Conservation (phyloP, 2,797 vertebrate species). For the Vespertilio murinus region DNA sequence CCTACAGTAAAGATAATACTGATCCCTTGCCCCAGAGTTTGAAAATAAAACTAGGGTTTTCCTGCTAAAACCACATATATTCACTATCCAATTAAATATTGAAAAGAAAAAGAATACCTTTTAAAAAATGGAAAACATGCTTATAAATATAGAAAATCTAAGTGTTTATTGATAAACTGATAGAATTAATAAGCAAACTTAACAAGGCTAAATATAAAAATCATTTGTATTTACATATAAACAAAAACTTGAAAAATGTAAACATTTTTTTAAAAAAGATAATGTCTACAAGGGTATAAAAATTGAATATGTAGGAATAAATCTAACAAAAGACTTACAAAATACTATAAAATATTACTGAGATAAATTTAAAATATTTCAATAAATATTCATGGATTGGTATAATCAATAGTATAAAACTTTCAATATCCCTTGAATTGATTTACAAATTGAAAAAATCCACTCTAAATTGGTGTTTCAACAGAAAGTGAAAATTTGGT, state of each 20-base stretch:
- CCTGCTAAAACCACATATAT: neutral
- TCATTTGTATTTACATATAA: neutral
- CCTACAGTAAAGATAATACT: neutral
- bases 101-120: neutral
- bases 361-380: constrained; percentile 16
- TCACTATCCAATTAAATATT: neutral
- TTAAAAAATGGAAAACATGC: neutral
- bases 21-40: neutral
- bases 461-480: neutral
- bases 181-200: neutral
- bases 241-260: neutral
- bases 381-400: neutral
- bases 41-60: neutral
- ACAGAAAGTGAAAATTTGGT: neutral
- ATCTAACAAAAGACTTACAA: neutral
- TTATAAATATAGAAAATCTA: neutral
- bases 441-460: neutral
- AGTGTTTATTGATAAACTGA: neutral
- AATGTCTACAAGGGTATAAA: neutral
- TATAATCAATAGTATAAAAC: neutral
- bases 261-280: neutral
- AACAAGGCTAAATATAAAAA: neutral
- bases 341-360: neutral
- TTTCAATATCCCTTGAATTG: neutral
- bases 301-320: neutral